Evolutionary conservation across 2,888 invertebrate species (phyloP).

Genomic region (Limnephilus rhombicus): DNA sequence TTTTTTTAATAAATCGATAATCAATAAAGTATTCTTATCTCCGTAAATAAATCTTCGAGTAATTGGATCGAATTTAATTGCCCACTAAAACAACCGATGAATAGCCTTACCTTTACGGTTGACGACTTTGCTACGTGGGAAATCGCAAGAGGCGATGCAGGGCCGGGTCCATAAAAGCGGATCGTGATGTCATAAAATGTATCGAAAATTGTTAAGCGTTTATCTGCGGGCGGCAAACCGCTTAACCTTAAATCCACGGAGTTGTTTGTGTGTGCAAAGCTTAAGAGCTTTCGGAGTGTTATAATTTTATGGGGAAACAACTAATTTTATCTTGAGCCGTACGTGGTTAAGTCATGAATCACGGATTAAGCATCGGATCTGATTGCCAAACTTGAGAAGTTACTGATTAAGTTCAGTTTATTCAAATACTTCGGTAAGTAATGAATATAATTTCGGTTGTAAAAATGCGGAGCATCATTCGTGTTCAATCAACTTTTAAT

Average conservation of each 20-base stretch:
- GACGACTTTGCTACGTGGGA: not conserved
- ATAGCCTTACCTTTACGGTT: conserved; percentile 1
- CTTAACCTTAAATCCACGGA: not conserved
- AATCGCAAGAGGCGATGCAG: not conserved
- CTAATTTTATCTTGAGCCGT: not conserved
- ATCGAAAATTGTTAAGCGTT: conserved; percentile 42
- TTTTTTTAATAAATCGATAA: not conserved
- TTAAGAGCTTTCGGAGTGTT: not conserved
- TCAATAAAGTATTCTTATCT: not conserved
- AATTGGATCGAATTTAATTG: not conserved
- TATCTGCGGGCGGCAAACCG: not conserved
- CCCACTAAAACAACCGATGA: not conserved
- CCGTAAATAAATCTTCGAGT: not conserved
- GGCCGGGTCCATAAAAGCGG: conserved; percentile 18
- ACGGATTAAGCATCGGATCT: not conserved
- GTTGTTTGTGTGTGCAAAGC: not conserved
- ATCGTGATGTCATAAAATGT: conserved; percentile 39
- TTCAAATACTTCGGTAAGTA: no score
- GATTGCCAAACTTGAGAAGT: no score
- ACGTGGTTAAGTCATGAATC: not conserved
- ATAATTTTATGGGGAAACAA: not conserved
- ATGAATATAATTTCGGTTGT: no score
- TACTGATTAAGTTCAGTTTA: no score
- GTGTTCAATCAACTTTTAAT: no score
- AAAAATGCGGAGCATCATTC: no score